These are phyloP conservation scores for Lytechinus variegatus DNA, from an alignment of 35 echinoderm and acorn worm genomes.

Conservation along the genomic window DNA sequence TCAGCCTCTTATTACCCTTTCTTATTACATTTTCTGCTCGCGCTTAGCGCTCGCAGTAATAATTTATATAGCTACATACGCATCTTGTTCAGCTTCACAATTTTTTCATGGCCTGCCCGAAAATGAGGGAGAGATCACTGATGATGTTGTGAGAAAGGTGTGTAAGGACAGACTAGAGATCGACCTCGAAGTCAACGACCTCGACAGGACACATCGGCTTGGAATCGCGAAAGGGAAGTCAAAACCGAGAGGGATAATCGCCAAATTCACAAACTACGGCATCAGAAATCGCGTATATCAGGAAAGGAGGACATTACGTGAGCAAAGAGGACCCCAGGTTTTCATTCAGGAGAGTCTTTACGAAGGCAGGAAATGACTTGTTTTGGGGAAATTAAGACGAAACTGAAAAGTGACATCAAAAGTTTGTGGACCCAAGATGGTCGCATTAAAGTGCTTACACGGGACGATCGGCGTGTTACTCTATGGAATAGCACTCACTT, in stretches of 20 bases:
- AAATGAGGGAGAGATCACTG: background rate
- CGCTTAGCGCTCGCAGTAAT: no score
- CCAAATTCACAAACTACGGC: background rate
- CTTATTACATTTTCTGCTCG: no score
- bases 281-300: constrained; percentile 19
- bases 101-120: background rate
- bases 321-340: background rate
- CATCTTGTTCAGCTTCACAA: no score
- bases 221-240: background rate
- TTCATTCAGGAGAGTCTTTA: constrained; percentile 33
- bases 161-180: background rate
- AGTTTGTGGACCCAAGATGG: constrained; percentile 23
- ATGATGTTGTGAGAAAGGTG: background rate
- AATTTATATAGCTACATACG: no score
- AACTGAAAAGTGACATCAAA: background rate
- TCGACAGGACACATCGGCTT: background rate
- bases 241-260: background rate
- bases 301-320: background rate
- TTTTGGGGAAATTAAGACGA: constrained; percentile 16
- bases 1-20: no score
- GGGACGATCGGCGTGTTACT: background rate
- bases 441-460: background rate
- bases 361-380: background rate
- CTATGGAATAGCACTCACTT: background rate
- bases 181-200: background rate